These are phyloP conservation scores for Calosoma granatense DNA, from an alignment of 1,140 invertebrate genomes.

Conservation along the genomic window DNA sequence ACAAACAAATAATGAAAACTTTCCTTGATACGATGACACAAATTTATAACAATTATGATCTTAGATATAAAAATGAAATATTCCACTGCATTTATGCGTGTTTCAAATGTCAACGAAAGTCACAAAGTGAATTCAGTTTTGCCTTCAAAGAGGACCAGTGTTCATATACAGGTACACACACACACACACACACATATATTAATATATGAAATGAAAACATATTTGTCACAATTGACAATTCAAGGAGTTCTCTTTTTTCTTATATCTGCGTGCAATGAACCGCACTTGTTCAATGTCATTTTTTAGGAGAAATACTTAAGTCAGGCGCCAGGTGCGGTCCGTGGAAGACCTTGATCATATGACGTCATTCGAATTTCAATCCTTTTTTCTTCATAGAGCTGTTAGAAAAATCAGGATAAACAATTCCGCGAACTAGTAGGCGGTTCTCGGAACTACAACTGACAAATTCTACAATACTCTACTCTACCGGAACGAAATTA, in stretches of 20 bases:
- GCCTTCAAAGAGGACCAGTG: too few relatives aligned
- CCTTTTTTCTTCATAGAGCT: background rate
- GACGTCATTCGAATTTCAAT: background rate
- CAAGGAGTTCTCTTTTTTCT: background rate
- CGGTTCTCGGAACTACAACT: background rate
- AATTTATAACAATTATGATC: too few relatives aligned
- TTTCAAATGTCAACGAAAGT: too few relatives aligned
- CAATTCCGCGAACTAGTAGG: background rate
- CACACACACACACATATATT: too few relatives aligned
- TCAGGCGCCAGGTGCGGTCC: background rate
- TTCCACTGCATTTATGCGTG: too few relatives aligned
- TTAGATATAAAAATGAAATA: too few relatives aligned
- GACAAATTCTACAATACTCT: background rate
- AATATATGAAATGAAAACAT: background rate
- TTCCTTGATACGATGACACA: too few relatives aligned
- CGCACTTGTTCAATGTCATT: background rate
- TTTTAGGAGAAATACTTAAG: background rate
- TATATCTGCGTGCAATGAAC: background rate
- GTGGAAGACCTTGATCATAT: background rate
- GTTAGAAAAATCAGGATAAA: background rate
- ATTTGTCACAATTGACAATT: background rate
- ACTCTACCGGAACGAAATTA: background rate
- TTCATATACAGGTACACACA: too few relatives aligned
- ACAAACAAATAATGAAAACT: too few relatives aligned
- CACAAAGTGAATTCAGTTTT: too few relatives aligned